A percentile compares a stretch with the other conserved stretches of the same genome.
These are phyloP conservation scores for Ptilonorhynchus violaceus DNA, from an alignment of 2,113 vertebrate genomes.

Conservation along the genomic window DNA sequence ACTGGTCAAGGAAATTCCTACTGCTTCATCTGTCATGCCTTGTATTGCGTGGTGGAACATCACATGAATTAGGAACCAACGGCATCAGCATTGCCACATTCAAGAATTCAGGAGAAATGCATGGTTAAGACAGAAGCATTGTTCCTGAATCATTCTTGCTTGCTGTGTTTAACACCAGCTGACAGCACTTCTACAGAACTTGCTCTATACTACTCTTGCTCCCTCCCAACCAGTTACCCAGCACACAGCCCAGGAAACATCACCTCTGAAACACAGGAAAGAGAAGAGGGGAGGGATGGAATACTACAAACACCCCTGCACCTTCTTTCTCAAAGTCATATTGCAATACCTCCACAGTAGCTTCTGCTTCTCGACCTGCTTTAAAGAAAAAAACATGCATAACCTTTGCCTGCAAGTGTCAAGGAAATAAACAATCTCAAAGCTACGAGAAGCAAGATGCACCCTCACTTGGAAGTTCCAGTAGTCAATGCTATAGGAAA, in stretches of 20 bases:
- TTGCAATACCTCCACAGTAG: neutral
- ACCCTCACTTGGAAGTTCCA: neutral
- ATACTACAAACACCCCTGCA: neutral
- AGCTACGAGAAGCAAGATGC: neutral
- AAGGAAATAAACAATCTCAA: neutral
- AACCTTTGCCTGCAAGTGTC: neutral
- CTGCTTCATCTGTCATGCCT: neutral
- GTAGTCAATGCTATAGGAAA: neutral
- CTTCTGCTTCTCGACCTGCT: neutral
- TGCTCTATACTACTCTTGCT: neutral
- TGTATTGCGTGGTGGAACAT: neutral
- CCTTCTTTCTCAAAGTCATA: neutral
- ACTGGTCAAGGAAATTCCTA: neutral
- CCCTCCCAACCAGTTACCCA: neutral
- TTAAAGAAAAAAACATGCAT: neutral
- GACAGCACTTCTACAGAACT: neutral
- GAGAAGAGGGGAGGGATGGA: fast-evolving
- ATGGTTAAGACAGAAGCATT: neutral
- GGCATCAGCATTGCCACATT: neutral
- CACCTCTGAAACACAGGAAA: neutral
- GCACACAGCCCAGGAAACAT: neutral
- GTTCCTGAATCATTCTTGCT: neutral
- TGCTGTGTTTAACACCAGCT: neutral
- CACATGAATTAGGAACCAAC: neutral
- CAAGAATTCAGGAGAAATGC: neutral